Base-by-base conservation (phyloP, 2,888 invertebrate genomes). In the Antheraea assamensis region DNA sequence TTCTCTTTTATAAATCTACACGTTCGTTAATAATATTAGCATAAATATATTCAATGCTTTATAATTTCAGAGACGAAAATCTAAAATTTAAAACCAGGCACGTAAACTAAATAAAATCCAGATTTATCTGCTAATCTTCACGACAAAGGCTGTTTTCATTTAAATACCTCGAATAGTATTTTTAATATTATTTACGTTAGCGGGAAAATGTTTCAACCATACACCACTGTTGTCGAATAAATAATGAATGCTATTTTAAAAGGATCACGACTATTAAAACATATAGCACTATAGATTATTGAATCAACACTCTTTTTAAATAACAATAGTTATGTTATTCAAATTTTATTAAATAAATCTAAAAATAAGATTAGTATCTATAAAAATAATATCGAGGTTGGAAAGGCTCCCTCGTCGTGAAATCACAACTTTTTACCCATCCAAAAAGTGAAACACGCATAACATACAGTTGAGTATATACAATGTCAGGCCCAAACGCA, bases 81-180 rank as follows among this genome's bases (percentile, higher is more conserved):
- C 31, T 58, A 27, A n/a, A 47, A 24, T 68, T 73, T 35, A 55
- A 73, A 72, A 70, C 42, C 58, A 58, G 73, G 73, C 73, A 73
- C 73, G 73, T 73, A 73, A 70, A 70, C 58, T 70, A 73, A 73
- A 73, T 42, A 73, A 70, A 70, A 55, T 55, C 70, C 55, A 70
- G 70, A 70, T 70, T 73, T 58, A 49, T 70, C 30, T 61, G 15
- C 61, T 73, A 73, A 70, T 21, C 58, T 21, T 73, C 52, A 58
- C 13, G 42, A 24, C 35, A 55, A 35, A 73, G 55, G 58, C 55
- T 55, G 24, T 70, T 52, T 58, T 58, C 58, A 55, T 55, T 70
- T 55, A 55, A 58, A 13, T 24, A n/a, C 42, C 13, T 31, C 55
- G 24, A 30, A 21, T 10, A 70, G 27, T 55, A 73, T 70, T 21